A percentile compares a stretch with the other conserved stretches of the same genome.
Evolutionary conservation across 2,888 invertebrate genomes (phyloP).

Genomic region (Apamea epomidion): DNA sequence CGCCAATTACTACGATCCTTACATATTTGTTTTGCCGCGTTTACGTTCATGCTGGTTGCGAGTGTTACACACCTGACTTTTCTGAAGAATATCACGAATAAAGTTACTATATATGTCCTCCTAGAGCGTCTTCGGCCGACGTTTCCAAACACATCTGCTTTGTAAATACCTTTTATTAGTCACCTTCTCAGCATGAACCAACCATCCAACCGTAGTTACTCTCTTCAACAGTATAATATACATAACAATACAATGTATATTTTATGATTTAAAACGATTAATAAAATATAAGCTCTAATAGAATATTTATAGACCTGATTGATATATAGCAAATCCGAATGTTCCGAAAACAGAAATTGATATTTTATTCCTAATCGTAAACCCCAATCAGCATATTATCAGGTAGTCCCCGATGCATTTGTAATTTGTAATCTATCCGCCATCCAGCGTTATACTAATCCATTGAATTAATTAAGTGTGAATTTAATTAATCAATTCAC

Average conservation of each 20-base stretch:
- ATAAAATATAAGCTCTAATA: background rate
- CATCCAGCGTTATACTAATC: conserved; percentile 26
- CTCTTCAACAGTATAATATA: too few species aligned
- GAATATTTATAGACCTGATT: background rate
- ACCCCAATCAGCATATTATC: conserved; percentile 21
- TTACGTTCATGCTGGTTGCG: too few species aligned
- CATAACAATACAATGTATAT: background rate
- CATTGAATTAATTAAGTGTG: conserved; percentile 43
- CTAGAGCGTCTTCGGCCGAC: too few species aligned
- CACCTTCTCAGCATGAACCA: too few species aligned
- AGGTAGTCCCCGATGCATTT: conserved; percentile 49
- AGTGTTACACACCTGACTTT: too few species aligned
- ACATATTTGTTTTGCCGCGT: too few species aligned
- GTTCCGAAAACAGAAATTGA: background rate
- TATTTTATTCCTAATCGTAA: conserved; percentile 27
- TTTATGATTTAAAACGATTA: background rate
- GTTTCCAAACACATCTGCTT: too few species aligned
- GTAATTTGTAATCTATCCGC: conserved; percentile 31
- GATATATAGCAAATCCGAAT: background rate
- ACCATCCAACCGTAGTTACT: too few species aligned
- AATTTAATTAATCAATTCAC: conserved; percentile 50
- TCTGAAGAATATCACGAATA: too few species aligned
- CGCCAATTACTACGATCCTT: too few species aligned
- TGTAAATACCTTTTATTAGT: too few species aligned
- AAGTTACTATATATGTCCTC: too few species aligned